Evolutionary conservation across 2,888 invertebrate genomes (phyloP), one percentile per base, ranked within the genome.

Genomic region (Luperina testacea): DNA sequence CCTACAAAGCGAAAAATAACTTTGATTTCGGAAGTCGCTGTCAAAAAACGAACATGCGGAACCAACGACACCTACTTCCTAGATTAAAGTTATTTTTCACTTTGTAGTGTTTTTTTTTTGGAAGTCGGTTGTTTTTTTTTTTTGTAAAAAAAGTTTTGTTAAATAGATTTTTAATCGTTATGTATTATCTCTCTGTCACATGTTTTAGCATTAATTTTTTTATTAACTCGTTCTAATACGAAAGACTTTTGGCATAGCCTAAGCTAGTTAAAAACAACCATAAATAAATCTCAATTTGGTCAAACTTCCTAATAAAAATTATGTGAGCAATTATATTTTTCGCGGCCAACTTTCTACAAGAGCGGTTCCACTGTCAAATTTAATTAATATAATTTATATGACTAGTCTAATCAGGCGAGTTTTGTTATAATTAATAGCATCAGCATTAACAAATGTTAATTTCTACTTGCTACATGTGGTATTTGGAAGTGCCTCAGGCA

Each of bases 271-370:
- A 77, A 80, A 77, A 45, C 8, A 8, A 42, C 24, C 9, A 45
- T 72, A 74, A 80, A 89, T 88, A 87, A 89, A 88, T 89, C 87
- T 83, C 70, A 79, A 82, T 84, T 82, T 78, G 64, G 48, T 57
- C 64, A 17, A 45, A 71, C 75, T 79, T 76, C 72, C 81, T 73
- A 80, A 81, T 68, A 81, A 78, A 78, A 74, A 63, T 38, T 61
- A 81, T 73, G 68, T 78, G 45, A 57, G 42, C 64, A 81, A 83
- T 81, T 74, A 90, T 74, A 90, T 90, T 90, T 92, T 91, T 88
- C 87, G 91, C 91, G 81, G 77, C 81, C 89, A 86, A 91, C 94
- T 94, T 94, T 94, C 94, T 93, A 93, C 78, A 17, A 15, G 76
- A 90, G 75, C 80, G 80, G 83, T 82, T 84, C 85, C 72, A 87